Evolutionary conservation across 2,888 invertebrate genomes (phyloP).

Genomic region (Lordiphosa fenestrarum): DNA sequence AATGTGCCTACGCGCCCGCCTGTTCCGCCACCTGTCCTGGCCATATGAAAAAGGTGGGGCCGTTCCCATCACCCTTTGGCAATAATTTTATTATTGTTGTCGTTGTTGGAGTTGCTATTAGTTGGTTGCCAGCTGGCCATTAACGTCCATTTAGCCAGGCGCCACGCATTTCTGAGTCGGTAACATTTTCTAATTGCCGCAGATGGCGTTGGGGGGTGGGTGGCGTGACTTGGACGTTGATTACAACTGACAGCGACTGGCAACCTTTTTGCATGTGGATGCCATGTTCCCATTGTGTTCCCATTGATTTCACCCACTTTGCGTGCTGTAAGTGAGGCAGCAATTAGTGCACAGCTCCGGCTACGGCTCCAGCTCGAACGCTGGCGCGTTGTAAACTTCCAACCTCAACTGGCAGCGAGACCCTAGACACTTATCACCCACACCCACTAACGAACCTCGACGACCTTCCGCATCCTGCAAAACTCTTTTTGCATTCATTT

Average conservation of each 20-base stretch:
- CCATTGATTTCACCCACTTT: conserved; percentile 61
- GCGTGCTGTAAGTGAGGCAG: conserved; percentile 40
- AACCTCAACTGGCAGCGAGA: conserved; percentile 33
- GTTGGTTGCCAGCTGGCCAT: conserved; percentile 72
- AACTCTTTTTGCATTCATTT: conserved; percentile 52
- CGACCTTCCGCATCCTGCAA: conserved; percentile 37
- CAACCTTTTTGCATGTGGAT: conserved; percentile 40
- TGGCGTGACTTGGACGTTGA: conserved; percentile 58
- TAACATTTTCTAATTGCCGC: conserved; percentile 71
- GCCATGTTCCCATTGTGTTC: conserved; percentile 30
- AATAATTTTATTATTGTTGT: conserved; percentile 70
- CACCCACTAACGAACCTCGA: conserved; percentile 17
- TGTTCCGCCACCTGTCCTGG: conserved; percentile 62
- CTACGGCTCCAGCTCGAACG: conserved; percentile 14
- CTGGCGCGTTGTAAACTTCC: conserved; percentile 38
- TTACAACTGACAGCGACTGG: conserved; percentile 58
- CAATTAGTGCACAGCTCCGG: conserved; percentile 62
- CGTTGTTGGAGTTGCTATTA: conserved; percentile 55
- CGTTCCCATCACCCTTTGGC: conserved; percentile 29
- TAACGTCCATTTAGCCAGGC: conserved; percentile 72
- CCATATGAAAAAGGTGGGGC: conserved; percentile 45
- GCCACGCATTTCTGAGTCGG: conserved; percentile 73
- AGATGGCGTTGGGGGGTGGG: conserved; percentile 43
- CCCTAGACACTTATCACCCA: conserved; percentile 25
- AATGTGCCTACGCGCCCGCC: conserved; percentile 46